Conservation (phyloP, 2,888 invertebrate species). For the Cerceris ruficornis region DNA sequence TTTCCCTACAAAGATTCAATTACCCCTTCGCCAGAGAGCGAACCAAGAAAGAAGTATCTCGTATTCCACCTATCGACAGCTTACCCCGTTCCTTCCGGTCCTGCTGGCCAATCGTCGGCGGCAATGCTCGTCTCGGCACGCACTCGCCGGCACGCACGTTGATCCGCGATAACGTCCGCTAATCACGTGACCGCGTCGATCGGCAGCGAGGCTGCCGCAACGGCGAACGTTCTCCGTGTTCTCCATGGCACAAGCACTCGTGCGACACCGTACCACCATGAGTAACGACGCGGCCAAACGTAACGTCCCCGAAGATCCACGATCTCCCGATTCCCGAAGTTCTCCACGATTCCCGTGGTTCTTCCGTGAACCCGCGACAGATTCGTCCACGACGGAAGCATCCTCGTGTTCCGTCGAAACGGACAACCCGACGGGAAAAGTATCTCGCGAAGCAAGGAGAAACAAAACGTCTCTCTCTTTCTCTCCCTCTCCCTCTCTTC, state of each 20-base stretch:
- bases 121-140: conserved; percentile 28
- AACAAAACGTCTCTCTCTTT: no score
- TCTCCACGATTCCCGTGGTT: no score
- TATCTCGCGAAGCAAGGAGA: no score
- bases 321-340: no score
- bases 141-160: conserved; percentile 17
- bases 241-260: conserved; percentile 53
- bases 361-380: no score
- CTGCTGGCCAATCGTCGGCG: conserved; percentile 34
- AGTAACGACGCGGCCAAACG: neutral
- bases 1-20: neutral
- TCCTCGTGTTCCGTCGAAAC: no score
- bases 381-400: no score
- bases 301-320: neutral
- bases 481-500: no score
- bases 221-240: conserved; percentile 20
- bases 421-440: no score
- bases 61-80: conserved; percentile 22
- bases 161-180: conserved; percentile 38
- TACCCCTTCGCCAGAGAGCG: neutral
- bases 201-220: conserved; percentile 18
- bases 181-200: conserved; percentile 53
- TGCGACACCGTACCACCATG: conserved; percentile 18
- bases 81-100: conserved; percentile 39
- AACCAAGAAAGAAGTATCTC: neutral